A percentile compares a stretch with the other conserved stretches of the same genome.
Evolutionary conservation across 2,113 vertebrate genomes (phyloP).

Genomic region (Diadophis punctatus): DNA sequence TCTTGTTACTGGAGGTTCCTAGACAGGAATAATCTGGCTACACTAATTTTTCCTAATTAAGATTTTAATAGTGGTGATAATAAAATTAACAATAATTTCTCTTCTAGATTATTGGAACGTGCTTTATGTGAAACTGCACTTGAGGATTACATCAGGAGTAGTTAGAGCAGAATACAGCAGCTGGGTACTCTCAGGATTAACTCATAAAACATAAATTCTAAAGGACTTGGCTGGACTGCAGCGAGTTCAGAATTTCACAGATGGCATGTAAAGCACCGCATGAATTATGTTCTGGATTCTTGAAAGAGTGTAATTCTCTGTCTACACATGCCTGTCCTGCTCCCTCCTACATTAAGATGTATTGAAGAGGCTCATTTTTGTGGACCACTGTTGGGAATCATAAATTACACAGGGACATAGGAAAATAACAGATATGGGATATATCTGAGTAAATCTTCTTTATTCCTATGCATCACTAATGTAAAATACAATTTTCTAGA

Average conservation of each 20-base stretch:
- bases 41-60: background rate
- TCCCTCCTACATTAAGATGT: background rate
- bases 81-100: background rate
- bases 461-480: background rate
- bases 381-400: background rate
- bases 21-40: background rate
- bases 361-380: background rate
- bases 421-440: background rate
- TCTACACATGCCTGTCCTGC: background rate
- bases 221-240: background rate
- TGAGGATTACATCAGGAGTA: background rate
- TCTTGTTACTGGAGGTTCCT: background rate
- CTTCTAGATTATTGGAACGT: background rate
- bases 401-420: background rate
- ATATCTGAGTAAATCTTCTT: background rate
- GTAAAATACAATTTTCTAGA: background rate
- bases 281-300: background rate
- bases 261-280: background rate
- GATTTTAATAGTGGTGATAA: background rate
- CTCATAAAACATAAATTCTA: background rate
- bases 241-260: background rate
- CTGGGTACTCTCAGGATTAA: background rate
- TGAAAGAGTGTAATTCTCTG: background rate
- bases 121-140: background rate
- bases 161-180: background rate